Evolutionary conservation across 2,797 vertebrate species (phyloP).

Genomic region (Diglossa cyanea): DNA sequence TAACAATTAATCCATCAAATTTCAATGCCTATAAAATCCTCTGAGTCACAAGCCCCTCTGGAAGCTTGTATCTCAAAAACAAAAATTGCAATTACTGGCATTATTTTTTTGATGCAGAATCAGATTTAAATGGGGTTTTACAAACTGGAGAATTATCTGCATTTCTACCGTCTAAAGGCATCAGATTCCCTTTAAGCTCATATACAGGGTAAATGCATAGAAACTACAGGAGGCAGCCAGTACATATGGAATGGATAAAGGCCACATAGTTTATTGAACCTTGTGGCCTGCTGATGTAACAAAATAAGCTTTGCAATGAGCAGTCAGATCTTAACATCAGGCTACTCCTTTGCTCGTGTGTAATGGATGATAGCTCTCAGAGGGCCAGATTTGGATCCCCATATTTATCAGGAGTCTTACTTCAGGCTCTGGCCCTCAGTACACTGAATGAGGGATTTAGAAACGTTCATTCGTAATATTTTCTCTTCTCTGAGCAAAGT

Average conservation of each 20-base stretch:
- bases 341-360: neutral
- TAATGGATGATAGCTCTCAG: conserved; percentile 50
- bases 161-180: conserved; percentile 53
- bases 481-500: conserved; percentile 30
- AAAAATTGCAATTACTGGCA: conserved; percentile 61
- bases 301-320: conserved; percentile 61
- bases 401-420: conserved; percentile 55
- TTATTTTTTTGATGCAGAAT: conserved; percentile 53
- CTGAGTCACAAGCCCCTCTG: conserved; percentile 59
- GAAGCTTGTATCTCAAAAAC: conserved; percentile 60
- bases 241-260: conserved; percentile 66
- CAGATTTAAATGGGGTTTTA: conserved; percentile 48
- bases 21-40: conserved; percentile 72
- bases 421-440: conserved; percentile 45
- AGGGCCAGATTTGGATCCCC: conserved; percentile 43
- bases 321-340: conserved; percentile 38
- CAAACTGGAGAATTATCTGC: conserved; percentile 20
- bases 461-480: neutral
- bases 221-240: conserved; percentile 50
- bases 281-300: conserved; percentile 63
- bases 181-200: conserved; percentile 17
- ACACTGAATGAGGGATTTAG: conserved; percentile 30
- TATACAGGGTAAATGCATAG: neutral
- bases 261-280: conserved; percentile 62
- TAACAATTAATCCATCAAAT: conserved; percentile 78